These are phyloP conservation scores for Epinotia ramella DNA, from an alignment of 2,888 invertebrate species.

Conservation along the genomic window DNA sequence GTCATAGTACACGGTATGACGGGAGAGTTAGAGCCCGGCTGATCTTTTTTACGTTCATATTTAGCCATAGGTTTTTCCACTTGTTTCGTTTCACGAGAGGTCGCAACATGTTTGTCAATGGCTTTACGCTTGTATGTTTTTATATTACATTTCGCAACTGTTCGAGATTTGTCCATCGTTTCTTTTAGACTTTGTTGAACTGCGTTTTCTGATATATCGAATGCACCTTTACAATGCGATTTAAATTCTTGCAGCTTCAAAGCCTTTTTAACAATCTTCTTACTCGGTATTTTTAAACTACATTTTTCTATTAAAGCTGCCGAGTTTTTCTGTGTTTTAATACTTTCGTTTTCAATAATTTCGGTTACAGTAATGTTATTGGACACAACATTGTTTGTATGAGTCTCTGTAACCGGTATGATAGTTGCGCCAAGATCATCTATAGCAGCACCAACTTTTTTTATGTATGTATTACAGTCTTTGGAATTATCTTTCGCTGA, in stretches of 20 bases:
- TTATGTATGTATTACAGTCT: neutral
- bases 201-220: neutral
- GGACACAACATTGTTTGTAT: neutral
- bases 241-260: constrained; percentile 27
- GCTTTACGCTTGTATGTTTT: constrained; percentile 4
- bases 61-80: neutral
- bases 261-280: constrained; percentile 9
- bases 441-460: constrained; percentile 10
- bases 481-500: neutral
- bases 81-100: constrained; percentile 2
- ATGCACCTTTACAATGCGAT: neutral
- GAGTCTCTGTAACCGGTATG: constrained; percentile 2
- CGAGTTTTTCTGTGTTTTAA: neutral
- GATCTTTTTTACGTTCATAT: neutral
- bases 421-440: constrained; percentile 11
- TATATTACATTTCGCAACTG: constrained; percentile 9
- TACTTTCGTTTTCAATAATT: too few relatives aligned
- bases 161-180: neutral
- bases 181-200: neutral
- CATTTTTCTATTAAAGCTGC: neutral
- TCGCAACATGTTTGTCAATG: neutral
- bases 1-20: constrained; percentile 10
- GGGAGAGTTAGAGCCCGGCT: constrained; percentile 13
- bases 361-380: neutral
- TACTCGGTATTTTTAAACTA: constrained; percentile 32